These are phyloP conservation scores for Vesta saturnalis DNA, from an alignment of 2,888 invertebrate species.

Conservation along the genomic window DNA sequence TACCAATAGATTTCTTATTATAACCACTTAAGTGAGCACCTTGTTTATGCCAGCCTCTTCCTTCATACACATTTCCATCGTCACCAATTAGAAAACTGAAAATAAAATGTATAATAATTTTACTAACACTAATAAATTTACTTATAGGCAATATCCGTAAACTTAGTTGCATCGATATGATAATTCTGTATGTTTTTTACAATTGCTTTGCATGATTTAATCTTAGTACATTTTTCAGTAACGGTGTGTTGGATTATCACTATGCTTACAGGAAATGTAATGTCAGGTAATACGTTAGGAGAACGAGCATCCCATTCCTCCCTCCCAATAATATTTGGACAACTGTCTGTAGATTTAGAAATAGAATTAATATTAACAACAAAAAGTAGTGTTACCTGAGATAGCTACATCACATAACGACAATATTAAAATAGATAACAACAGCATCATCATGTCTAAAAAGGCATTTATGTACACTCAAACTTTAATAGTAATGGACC, in stretches of 20 bases:
- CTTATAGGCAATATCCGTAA: conserved; percentile 70
- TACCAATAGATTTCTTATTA: conserved; percentile 65
- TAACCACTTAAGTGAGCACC: conserved; percentile 68
- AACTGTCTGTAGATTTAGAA: conserved; percentile 45
- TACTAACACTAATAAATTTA: conserved; percentile 49
- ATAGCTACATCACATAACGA: too few species aligned
- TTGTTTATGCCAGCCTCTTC: conserved; percentile 67
- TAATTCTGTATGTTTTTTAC: conserved; percentile 64
- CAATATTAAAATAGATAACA: too few species aligned
- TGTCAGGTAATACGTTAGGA: conserved; percentile 65
- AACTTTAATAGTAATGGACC: too few species aligned
- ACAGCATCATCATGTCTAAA: too few species aligned
- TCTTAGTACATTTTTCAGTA: conserved; percentile 62
- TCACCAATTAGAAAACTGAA: conserved; percentile 68
- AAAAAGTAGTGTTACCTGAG: too few species aligned
- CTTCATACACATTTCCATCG: conserved; percentile 70
- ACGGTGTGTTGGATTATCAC: conserved; percentile 70
- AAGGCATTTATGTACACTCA: too few species aligned
- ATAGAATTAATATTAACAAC: too few species aligned
- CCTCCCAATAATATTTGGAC: conserved; percentile 67
- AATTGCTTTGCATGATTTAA: conserved; percentile 59
- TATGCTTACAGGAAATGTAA: conserved; percentile 63
- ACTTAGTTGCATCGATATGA: conserved; percentile 64
- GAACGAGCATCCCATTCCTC: conserved; percentile 68
- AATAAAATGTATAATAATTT: conserved; percentile 30